A percentile compares a stretch with the other conserved stretches of the same genome.
Evolutionary conservation across 2,888 invertebrate species (phyloP).

Genomic region (Eustalomyia histrio): DNA sequence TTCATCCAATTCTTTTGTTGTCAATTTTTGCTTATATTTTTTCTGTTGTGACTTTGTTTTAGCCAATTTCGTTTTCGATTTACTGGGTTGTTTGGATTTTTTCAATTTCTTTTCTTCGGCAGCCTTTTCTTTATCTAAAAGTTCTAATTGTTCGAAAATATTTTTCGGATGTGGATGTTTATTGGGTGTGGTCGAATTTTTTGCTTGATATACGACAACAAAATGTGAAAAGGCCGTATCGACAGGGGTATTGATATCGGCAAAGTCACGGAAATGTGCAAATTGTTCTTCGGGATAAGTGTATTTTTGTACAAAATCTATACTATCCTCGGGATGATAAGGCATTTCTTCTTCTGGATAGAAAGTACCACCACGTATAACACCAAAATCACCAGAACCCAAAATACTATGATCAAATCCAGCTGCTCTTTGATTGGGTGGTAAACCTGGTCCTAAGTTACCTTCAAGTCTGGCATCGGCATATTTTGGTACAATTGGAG

Average conservation of each 20-base stretch:
- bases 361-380: slow-evolving; percentile 92
- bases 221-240: slow-evolving; percentile 90
- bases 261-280: slow-evolving; percentile 93
- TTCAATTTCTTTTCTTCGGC: slow-evolving; percentile 71
- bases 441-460: slow-evolving; percentile 61
- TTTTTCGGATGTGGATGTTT: slow-evolving; percentile 84
- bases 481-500: slow-evolving; percentile 82
- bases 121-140: slow-evolving; percentile 84
- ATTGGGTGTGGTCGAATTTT: slow-evolving; percentile 83
- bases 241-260: slow-evolving; percentile 91
- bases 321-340: slow-evolving; percentile 80
- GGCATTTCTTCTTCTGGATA: slow-evolving; percentile 87
- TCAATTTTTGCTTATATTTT: slow-evolving; percentile 80
- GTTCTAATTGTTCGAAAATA: slow-evolving; percentile 88
- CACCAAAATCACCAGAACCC: slow-evolving; percentile 92
- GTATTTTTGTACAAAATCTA: slow-evolving; percentile 82
- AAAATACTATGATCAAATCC: slow-evolving; percentile 83
- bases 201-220: slow-evolving; percentile 91
- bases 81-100: slow-evolving; percentile 79
- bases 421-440: slow-evolving; percentile 72
- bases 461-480: slow-evolving; percentile 78
- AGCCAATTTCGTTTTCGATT: slow-evolving; percentile 84
- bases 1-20: slow-evolving; percentile 76
- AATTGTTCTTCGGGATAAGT: slow-evolving; percentile 91
- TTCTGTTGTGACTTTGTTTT: slow-evolving; percentile 80